phyloP scores from a whole-genome alignment of 2,113 vertebrate genomes.

The Zapornia atra region DNA sequence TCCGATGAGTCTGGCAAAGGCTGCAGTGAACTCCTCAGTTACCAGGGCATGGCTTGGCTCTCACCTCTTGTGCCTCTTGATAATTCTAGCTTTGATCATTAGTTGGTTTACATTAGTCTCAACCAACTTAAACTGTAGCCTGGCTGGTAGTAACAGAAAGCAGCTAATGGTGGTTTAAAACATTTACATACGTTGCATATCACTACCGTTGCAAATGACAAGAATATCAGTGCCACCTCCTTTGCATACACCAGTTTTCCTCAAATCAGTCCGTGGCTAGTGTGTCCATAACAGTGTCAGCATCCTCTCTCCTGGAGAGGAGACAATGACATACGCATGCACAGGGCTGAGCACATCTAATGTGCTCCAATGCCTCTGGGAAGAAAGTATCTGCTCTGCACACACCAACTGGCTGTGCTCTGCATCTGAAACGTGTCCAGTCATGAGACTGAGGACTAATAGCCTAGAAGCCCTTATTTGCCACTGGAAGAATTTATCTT shows the following conservation, averaged over 20 bases:
- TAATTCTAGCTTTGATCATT: background rate
- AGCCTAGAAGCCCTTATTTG: background rate
- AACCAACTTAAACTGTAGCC: background rate
- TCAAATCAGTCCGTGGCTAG: background rate
- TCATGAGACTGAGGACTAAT: background rate
- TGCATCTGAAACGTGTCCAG: rapidly evolving
- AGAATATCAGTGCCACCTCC: background rate
- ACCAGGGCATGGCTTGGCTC: background rate
- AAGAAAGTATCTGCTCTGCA: background rate
- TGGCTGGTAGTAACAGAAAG: background rate
- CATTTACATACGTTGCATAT: rapidly evolving
- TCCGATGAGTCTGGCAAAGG: background rate
- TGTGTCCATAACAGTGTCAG: background rate
- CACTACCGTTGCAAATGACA: background rate
- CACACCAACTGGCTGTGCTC: background rate
- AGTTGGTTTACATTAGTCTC: background rate
- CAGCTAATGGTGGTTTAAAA: background rate
- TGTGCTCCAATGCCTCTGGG: rapidly evolving
- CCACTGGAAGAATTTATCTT: background rate
- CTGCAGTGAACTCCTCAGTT: background rate
- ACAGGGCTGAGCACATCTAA: background rate
- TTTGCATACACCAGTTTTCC: background rate
- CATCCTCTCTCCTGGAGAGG: background rate
- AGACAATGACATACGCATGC: background rate
- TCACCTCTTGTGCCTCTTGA: background rate